Percentiles rank a stretch among this genome's conserved stretches.
These are phyloP conservation scores for Lasioglossum leucozonium DNA, from an alignment of 2,888 invertebrate genomes.

Conservation along the genomic window DNA sequence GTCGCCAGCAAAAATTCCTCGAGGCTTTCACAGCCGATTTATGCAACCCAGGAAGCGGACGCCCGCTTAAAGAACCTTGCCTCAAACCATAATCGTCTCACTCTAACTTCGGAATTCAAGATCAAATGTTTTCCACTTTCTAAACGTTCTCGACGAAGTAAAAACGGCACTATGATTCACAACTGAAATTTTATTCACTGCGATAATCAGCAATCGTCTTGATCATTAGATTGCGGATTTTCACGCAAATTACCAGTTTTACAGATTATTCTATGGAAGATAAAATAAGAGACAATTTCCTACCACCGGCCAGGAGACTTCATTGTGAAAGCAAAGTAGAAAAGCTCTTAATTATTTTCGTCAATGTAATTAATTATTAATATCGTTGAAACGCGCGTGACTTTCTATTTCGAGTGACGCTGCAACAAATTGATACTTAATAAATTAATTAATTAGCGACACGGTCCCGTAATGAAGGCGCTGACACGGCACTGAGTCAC, in stretches of 20 bases:
- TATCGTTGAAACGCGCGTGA: neutral
- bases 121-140: neutral
- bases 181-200: neutral
- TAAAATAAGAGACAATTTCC: too few relatives aligned
- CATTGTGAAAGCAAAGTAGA: neutral
- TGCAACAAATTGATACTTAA: neutral
- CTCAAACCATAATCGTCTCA: neutral
- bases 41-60: slow-evolving; percentile 9
- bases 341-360: too few relatives aligned
- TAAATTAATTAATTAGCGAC: neutral
- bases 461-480: neutral
- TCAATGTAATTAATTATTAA: neutral
- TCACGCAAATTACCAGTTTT: neutral
- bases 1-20: slow-evolving; percentile 8
- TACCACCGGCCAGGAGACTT: neutral
- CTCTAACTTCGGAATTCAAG: neutral
- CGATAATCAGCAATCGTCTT: too few relatives aligned
- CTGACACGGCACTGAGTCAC: neutral
- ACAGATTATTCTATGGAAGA: neutral
- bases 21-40: neutral
- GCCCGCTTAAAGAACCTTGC: neutral
- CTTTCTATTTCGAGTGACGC: neutral
- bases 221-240: too few relatives aligned
- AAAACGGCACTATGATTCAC: neutral
- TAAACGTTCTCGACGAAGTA: neutral